A percentile compares a stretch with the other conserved stretches of the same genome.
phyloP scores from a whole-genome alignment of 2,113 vertebrate species.

The Rhinolophus ferrumequinum region DNA sequence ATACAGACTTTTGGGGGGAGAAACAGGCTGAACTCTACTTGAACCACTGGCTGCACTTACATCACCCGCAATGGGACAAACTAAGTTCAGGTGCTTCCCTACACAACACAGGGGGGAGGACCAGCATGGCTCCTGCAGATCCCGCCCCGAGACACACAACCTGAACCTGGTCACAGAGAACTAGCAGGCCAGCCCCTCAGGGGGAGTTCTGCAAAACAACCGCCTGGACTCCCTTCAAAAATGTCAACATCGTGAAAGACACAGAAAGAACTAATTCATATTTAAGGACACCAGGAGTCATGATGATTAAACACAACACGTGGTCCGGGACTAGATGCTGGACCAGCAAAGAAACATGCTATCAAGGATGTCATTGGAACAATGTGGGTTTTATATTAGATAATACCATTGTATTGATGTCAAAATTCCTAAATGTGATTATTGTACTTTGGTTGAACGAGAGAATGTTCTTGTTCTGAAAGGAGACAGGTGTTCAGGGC shows the following conservation, averaged over 20 bases:
- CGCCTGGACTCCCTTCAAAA: neutral
- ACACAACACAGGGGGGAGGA: neutral
- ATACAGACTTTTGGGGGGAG: no score
- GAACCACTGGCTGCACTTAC: neutral
- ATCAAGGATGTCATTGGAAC: neutral
- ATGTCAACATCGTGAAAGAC: neutral
- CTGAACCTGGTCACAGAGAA: no score
- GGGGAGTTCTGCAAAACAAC: neutral
- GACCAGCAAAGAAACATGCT: neutral
- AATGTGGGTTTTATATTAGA: neutral
- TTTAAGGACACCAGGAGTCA: neutral
- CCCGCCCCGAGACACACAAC: neutral
- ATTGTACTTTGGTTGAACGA: no score
- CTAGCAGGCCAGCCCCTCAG: neutral
- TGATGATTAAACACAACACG: neutral
- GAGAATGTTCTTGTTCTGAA: neutral
- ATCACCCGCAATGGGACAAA: neutral
- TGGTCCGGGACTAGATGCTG: neutral
- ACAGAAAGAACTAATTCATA: neutral
- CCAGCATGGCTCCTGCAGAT: fast-evolving
- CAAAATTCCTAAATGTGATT: neutral
- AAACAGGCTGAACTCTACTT: neutral
- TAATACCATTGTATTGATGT: neutral
- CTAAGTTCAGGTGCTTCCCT: no score
- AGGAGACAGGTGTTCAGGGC: neutral